Percentiles rank a stretch among this genome's conserved stretches.
These are phyloP conservation scores for Folsomia candida DNA, from an alignment of 2,888 invertebrate genomes.

Conservation along the genomic window DNA sequence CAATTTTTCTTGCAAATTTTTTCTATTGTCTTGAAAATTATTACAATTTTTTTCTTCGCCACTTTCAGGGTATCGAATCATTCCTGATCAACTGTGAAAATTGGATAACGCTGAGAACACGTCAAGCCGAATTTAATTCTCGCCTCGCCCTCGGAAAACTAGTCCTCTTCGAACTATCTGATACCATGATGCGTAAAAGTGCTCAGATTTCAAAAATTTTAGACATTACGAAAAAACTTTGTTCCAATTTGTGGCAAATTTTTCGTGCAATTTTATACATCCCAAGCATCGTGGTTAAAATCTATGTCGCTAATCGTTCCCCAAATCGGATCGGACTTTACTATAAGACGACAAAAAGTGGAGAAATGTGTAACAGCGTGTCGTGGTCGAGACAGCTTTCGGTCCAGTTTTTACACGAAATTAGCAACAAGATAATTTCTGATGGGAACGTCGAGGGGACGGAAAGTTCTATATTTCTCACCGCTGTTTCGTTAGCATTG, in stretches of 20 bases:
- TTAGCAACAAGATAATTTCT: neutral
- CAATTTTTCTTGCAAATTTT: too few relatives aligned
- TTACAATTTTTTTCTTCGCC: neutral
- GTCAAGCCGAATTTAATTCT: neutral
- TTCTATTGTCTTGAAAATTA: neutral
- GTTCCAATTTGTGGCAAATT: neutral
- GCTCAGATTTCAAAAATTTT: neutral
- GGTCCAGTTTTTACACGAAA: neutral
- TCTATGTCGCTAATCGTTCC: neutral
- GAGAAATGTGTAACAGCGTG: neutral
- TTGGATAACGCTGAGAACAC: neutral
- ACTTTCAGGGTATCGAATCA: neutral
- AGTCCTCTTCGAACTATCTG: neutral
- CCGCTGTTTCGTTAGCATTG: constrained; percentile 6
- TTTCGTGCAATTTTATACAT: neutral
- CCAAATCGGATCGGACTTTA: neutral
- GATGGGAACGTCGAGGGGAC: too few relatives aligned
- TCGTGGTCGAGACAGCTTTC: constrained; percentile 13
- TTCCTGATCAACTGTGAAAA: neutral
- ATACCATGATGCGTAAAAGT: neutral
- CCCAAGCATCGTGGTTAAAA: neutral
- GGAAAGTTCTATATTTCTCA: neutral
- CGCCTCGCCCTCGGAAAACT: neutral
- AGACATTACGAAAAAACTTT: neutral
- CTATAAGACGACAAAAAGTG: neutral